A percentile compares a stretch with the other conserved stretches of the same genome.
Conservation (phyloP, 2,113 vertebrate genomes). For the Rostratula benghalensis region DNA sequence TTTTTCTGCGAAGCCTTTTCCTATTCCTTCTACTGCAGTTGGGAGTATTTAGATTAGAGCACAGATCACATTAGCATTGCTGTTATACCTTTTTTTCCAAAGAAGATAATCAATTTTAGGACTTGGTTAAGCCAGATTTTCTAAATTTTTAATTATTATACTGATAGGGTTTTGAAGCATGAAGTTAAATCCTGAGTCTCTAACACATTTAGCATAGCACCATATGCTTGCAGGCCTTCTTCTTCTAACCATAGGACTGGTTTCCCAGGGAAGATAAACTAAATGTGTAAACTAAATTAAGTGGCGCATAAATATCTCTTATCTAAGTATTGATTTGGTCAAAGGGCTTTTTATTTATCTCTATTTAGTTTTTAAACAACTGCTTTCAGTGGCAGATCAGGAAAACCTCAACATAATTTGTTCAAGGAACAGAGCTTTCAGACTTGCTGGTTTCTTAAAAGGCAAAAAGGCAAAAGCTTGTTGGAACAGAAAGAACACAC, state of each 20-base stretch:
- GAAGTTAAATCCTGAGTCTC: not conserved
- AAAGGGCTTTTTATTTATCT: not conserved
- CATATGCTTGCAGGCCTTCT: not conserved
- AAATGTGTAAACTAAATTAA: not conserved
- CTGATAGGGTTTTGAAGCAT: not conserved
- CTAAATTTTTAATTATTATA: rapidly evolving
- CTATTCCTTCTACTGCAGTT: not conserved
- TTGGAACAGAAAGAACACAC: not conserved
- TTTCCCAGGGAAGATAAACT: not conserved
- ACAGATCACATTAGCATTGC: not conserved
- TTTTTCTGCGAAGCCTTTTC: not conserved
- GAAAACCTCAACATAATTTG: not conserved
- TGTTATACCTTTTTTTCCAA: not conserved
- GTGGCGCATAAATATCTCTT: not conserved
- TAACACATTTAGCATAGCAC: not conserved
- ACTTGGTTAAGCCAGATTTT: not conserved
- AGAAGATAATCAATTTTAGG: not conserved
- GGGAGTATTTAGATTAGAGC: not conserved
- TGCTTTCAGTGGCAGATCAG: not conserved
- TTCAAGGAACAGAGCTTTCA: not conserved
- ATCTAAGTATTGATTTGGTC: not conserved
- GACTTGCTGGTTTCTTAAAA: not conserved
- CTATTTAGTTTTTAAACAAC: not conserved
- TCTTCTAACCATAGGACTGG: not conserved
- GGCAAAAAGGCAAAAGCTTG: not conserved